Evolutionary conservation across 2,113 vertebrate genomes (phyloP).

Genomic region (Melanocharis versteri): DNA sequence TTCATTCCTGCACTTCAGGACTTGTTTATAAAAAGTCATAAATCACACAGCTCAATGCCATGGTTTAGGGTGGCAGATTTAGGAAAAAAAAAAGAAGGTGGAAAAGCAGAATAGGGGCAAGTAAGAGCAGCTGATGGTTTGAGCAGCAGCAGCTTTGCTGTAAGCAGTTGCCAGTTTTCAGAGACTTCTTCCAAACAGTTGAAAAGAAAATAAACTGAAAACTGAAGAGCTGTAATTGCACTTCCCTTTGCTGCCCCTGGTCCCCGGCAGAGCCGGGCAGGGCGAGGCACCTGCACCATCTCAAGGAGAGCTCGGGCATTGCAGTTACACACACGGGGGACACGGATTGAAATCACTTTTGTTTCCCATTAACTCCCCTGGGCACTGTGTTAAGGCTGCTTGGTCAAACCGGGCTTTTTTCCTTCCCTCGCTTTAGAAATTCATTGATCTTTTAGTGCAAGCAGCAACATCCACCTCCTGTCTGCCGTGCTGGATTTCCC

Average conservation of each 20-base stretch:
- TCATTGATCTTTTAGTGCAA: background rate
- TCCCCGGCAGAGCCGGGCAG: rapidly evolving
- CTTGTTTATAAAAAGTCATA: background rate
- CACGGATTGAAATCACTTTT: rapidly evolving
- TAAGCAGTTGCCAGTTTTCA: background rate
- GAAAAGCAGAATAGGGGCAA: background rate
- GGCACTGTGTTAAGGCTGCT: rapidly evolving
- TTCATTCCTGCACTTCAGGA: background rate
- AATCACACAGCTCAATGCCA: background rate
- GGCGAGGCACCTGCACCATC: slow-evolving; percentile 4
- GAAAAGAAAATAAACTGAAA: background rate
- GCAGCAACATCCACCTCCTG: background rate
- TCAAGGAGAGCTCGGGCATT: background rate
- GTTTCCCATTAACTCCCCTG: background rate
- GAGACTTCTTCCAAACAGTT: background rate
- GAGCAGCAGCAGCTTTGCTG: background rate
- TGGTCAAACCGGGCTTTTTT: background rate
- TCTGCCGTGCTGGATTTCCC: background rate
- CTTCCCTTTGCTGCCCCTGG: background rate
- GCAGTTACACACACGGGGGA: background rate
- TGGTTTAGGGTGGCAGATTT: background rate
- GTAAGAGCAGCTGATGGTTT: background rate
- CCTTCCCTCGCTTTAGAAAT: background rate
- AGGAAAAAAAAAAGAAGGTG: too few species aligned
- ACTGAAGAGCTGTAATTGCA: background rate